phyloP scores from a whole-genome alignment of 2,888 invertebrate species.

The Microchrysa polita region DNA sequence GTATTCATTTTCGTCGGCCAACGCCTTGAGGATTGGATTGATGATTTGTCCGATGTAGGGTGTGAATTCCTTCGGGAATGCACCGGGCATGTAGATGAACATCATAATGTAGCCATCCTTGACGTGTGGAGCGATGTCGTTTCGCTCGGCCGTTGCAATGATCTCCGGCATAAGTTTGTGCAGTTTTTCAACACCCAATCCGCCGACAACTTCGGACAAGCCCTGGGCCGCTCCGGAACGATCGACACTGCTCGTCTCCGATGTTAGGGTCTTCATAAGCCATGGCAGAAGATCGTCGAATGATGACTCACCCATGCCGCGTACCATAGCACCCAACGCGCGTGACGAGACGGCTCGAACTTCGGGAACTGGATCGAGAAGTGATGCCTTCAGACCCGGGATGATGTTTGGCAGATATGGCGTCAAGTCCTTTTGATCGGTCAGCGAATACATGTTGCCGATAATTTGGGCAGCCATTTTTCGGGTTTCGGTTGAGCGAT shows the following conservation, averaged over 20 bases:
- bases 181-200: constrained; percentile 92
- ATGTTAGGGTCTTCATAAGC: constrained; percentile 97
- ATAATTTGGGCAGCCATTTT: constrained; percentile 99
- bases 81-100: constrained; percentile 99
- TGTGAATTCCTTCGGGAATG: constrained; percentile 94
- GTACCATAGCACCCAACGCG: constrained; percentile 97
- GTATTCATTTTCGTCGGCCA: constrained; percentile 99
- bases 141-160: constrained; percentile 90
- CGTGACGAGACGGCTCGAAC: constrained; percentile 95
- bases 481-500: constrained; percentile 96
- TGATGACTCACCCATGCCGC: constrained; percentile 95
- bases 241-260: constrained; percentile 94
- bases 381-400: constrained; percentile 93
- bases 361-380: constrained; percentile 98
- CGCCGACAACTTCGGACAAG: constrained; percentile 96
- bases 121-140: constrained; percentile 94
- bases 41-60: constrained; percentile 97
- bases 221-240: constrained; percentile 96
- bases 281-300: constrained; percentile 97
- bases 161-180: constrained; percentile 97
- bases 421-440: constrained; percentile 97
- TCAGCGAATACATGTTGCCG: constrained; percentile 98
- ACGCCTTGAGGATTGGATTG: constrained; percentile 94
- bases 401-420: constrained; percentile 97
- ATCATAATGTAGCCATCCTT: constrained; percentile 99